These are phyloP conservation scores for Coregonus clupeaformis DNA, from an alignment of 2,113 vertebrate genomes.

Conservation along the genomic window DNA sequence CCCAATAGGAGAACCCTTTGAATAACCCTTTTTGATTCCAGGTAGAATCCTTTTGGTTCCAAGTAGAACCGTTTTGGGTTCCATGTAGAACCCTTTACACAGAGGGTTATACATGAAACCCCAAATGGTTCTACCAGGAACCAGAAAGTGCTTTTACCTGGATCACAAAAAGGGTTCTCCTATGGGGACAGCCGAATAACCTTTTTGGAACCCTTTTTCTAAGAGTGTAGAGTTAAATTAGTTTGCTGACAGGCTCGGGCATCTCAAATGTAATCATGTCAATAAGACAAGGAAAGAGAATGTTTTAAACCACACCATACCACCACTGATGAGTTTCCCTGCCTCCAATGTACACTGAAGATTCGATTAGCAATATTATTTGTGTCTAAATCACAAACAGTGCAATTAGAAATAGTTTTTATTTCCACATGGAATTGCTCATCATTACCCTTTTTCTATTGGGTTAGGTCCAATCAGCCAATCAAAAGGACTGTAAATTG, in stretches of 20 bases:
- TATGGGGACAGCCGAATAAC: too few species aligned
- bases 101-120: too few species aligned
- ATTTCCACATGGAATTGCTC: conserved; percentile 15
- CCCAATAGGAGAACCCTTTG: too few species aligned
- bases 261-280: conserved; percentile 1
- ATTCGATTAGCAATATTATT: not conserved
- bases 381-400: not conserved
- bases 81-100: too few species aligned
- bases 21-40: too few species aligned
- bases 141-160: too few species aligned
- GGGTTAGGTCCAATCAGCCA: conserved; percentile 10
- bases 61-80: not conserved
- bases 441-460: conserved; percentile 13
- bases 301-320: not conserved
- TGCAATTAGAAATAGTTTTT: not conserved
- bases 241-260: not conserved
- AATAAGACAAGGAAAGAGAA: conserved; percentile 1
- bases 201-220: too few species aligned
- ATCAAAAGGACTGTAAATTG: conserved; percentile 7
- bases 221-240: too few species aligned
- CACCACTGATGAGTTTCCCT: not conserved
- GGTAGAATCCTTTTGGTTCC: not conserved
- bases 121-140: too few species aligned
- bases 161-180: too few species aligned
- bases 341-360: not conserved